Conservation (phyloP, 2,888 invertebrate species). For the Polymixis flavicincta region DNA sequence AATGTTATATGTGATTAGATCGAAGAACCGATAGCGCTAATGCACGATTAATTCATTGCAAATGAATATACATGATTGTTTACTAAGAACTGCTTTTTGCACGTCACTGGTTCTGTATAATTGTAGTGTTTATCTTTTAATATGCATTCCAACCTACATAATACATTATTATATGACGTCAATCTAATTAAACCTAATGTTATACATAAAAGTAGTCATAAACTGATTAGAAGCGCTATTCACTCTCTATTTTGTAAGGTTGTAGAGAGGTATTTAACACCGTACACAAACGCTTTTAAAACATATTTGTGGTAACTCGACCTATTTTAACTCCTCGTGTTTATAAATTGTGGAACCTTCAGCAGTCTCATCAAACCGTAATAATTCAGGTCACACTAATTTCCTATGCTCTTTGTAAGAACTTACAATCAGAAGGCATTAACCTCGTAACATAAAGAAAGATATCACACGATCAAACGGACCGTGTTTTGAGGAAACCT, state of each 20-base stretch:
- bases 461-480: conserved; percentile 48
- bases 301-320: conserved; percentile 18
- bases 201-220: neutral
- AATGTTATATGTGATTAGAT: conserved; percentile 31
- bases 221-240: neutral
- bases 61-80: conserved; percentile 37
- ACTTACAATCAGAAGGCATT: conserved; percentile 49
- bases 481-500: conserved; percentile 43
- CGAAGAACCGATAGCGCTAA: conserved; percentile 35
- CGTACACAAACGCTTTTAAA: conserved; percentile 11
- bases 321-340: conserved; percentile 55
- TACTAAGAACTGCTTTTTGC: conserved; percentile 23
- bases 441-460: conserved; percentile 45
- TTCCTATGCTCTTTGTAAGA: conserved; percentile 62
- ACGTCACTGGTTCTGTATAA: conserved; percentile 18
- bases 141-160: neutral
- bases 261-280: neutral
- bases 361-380: conserved; percentile 78
- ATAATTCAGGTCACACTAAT: conserved; percentile 81
- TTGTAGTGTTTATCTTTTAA: conserved; percentile 1
- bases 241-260: neutral
- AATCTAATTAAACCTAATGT: neutral
- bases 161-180: neutral
- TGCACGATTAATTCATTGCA: conserved; percentile 37
- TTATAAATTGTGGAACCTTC: conserved; percentile 71